Conservation (phyloP, 2,113 vertebrate species). For the Nanorana parkeri region DNA sequence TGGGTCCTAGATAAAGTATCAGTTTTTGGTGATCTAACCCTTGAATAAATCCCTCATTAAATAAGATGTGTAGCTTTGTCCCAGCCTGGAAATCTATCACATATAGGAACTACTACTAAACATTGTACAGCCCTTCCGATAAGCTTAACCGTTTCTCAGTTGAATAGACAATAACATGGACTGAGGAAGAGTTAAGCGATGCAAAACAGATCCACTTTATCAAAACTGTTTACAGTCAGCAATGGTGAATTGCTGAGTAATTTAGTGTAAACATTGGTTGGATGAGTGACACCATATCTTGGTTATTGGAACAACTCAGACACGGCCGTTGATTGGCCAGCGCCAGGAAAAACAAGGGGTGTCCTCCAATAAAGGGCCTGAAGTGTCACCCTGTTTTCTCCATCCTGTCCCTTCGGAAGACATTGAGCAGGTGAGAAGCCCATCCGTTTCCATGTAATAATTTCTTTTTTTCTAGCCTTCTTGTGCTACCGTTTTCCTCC, state of each 20-base stretch:
- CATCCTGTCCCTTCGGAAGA: neutral
- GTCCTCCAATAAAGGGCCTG: constrained; percentile 10
- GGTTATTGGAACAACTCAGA: constrained; percentile 51
- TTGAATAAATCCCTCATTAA: neutral
- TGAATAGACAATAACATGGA: neutral
- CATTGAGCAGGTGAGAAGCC: constrained; percentile 33
- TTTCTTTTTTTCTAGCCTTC: no score
- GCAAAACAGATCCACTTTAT: constrained; percentile 21
- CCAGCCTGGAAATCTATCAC: neutral
- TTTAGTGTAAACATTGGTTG: constrained; percentile 48
- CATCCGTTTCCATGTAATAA: no score
- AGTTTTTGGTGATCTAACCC: no score
- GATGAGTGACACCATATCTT: constrained; percentile 24
- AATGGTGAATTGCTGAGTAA: constrained; percentile 34
- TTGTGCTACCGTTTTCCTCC: no score
- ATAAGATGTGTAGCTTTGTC: neutral
- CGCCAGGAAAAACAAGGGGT: neutral
- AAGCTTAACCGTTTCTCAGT: neutral
- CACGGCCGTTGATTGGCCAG: neutral
- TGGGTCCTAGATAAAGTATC: no score
- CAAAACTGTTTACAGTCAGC: constrained; percentile 50
- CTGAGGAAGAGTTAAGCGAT: constrained; percentile 25
- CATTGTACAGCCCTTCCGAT: neutral
- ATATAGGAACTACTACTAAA: neutral
- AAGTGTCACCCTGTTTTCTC: constrained; percentile 5